These are phyloP conservation scores for Ennomos erosarius DNA, from an alignment of 2,888 invertebrate genomes.

Conservation along the genomic window DNA sequence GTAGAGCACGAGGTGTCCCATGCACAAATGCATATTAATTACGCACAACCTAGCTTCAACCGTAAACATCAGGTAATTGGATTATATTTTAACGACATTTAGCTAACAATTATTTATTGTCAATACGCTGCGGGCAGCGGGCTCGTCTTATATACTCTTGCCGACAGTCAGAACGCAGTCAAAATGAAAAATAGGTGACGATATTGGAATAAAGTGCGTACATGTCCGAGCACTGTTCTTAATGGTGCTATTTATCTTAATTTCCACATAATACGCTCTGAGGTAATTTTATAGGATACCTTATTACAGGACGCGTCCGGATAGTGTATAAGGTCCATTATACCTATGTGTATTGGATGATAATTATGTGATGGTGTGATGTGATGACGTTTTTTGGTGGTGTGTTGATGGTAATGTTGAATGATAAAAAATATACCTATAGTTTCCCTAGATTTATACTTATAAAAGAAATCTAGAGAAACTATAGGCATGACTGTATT, in stretches of 20 bases:
- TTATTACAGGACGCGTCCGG: constrained; percentile 18
- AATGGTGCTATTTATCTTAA: constrained; percentile 68
- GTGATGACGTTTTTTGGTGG: too few species aligned
- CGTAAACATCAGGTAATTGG: constrained; percentile 54
- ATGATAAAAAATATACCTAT: too few species aligned
- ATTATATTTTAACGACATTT: constrained; percentile 56
- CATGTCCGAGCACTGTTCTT: constrained; percentile 58
- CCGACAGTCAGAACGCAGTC: constrained; percentile 52
- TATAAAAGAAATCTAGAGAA: too few species aligned
- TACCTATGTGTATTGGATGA: too few species aligned
- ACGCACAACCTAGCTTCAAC: constrained; percentile 61
- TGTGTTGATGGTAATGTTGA: too few species aligned
- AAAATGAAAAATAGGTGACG: constrained; percentile 63
- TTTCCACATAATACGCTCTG: constrained; percentile 37
- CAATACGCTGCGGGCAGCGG: constrained; percentile 53
- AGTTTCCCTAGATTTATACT: too few species aligned
- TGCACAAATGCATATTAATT: constrained; percentile 15
- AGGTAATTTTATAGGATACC: constrained; percentile 21
- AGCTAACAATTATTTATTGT: constrained; percentile 56
- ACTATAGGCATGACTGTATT: too few species aligned
- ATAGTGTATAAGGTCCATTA: not conserved
- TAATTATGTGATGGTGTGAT: too few species aligned
- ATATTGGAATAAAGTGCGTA: constrained; percentile 68
- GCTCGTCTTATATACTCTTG: constrained; percentile 47
- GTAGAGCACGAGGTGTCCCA: constrained; percentile 9